Evolutionary conservation across 2,888 invertebrate species (phyloP).

Genomic region (Magallana nippona): DNA sequence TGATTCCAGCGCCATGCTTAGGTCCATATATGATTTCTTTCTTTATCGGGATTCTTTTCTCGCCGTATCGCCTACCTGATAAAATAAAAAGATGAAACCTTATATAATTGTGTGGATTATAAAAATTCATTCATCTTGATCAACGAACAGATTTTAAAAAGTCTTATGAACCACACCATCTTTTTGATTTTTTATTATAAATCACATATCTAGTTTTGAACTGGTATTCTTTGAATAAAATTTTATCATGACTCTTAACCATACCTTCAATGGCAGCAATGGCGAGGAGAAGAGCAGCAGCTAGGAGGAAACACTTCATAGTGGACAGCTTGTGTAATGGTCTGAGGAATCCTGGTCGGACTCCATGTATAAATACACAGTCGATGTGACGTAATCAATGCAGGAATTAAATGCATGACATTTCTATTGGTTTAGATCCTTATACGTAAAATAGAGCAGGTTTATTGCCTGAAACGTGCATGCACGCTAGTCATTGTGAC

Average conservation of each 20-base stretch:
- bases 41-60: background rate
- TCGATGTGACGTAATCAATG: background rate
- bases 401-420: background rate
- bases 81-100: background rate
- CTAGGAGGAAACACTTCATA: constrained; percentile 4
- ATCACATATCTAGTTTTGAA: no score
- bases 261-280: background rate
- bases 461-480: background rate
- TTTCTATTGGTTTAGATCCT: background rate
- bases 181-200: no score
- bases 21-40: background rate
- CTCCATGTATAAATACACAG: background rate
- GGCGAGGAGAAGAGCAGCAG: background rate
- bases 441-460: background rate
- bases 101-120: no score
- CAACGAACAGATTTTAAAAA: no score
- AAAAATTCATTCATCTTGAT: no score
- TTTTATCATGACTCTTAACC: no score
- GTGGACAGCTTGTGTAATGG: background rate
- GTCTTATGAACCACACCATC: no score
- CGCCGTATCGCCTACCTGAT: constrained; percentile 15
- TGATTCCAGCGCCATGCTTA: background rate
- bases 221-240: no score
- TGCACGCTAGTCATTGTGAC: background rate
- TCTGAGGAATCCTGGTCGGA: background rate